Percentiles rank a stretch among this genome's conserved stretches.
phyloP scores from a whole-genome alignment of 2,888 invertebrate genomes.

The Leptinotarsa tumamoca region DNA sequence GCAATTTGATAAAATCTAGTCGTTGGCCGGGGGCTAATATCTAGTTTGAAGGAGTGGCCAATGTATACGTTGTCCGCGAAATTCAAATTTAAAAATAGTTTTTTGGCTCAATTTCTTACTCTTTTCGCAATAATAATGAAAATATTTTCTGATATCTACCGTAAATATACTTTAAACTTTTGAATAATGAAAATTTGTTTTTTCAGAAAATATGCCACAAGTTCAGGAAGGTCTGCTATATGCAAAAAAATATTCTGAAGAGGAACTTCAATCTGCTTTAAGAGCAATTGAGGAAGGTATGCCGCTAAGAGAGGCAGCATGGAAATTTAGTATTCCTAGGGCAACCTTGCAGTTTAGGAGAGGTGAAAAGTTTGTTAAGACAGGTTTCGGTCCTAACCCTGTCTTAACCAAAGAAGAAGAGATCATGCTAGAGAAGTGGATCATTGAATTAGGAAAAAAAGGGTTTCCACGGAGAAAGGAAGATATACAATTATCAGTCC shows the following conservation, averaged over 20 bases:
- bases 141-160: too few species aligned
- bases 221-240: not conserved
- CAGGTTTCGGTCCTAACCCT: not conserved
- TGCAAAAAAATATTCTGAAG: constrained; percentile 11
- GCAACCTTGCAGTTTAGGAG: constrained; percentile 5
- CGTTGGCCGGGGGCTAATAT: too few species aligned
- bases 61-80: constrained; percentile 9
- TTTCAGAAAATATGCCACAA: not conserved
- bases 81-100: not conserved
- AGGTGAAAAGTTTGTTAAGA: not conserved
- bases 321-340: not conserved
- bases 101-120: constrained; percentile 2
- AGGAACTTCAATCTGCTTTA: not conserved
- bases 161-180: too few species aligned
- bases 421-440: not conserved
- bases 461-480: constrained; percentile 9
- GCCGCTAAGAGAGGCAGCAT: not conserved
- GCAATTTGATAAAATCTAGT: too few species aligned
- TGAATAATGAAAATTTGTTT: too few species aligned
- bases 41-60: not conserved
- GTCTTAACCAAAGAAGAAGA: not conserved
- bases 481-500: not conserved
- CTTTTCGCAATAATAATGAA: too few species aligned
- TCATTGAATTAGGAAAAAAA: not conserved
- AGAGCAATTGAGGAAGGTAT: not conserved